Evolutionary conservation across 1,140 invertebrate species (phyloP).

Genomic region (Leptinotarsa defecta): DNA sequence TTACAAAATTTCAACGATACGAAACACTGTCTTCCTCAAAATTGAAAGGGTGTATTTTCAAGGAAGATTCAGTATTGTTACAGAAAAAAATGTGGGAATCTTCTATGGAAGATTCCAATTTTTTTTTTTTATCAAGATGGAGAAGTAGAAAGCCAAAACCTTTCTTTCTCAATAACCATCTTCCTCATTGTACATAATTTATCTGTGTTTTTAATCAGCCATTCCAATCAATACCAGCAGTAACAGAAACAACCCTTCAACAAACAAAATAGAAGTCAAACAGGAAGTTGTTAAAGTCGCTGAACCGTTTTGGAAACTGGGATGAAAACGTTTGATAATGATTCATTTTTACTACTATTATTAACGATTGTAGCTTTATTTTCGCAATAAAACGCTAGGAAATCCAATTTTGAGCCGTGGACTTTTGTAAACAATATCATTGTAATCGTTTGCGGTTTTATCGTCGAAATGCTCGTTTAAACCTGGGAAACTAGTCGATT

Average conservation of each 20-base stretch:
- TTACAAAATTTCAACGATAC: too few relatives aligned
- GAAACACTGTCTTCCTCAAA: too few relatives aligned
- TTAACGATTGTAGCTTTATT: constrained; percentile 7
- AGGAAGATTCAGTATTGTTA: too few relatives aligned
- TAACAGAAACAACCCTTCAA: neutral
- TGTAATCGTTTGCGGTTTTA: constrained; percentile 11
- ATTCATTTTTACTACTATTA: neutral
- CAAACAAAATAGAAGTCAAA: neutral
- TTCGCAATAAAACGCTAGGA: constrained; percentile 10
- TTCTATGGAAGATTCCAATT: too few relatives aligned
- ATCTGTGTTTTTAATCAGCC: too few relatives aligned
- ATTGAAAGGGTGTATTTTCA: too few relatives aligned
- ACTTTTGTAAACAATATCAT: constrained; percentile 15
- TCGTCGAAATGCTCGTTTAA: neutral
- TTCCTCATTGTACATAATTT: too few relatives aligned
- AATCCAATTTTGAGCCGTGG: constrained; percentile 18
- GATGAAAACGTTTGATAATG: constrained; percentile 4
- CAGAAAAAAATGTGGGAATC: too few relatives aligned
- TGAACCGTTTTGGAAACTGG: constrained; percentile 4
- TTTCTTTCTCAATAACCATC: too few relatives aligned
- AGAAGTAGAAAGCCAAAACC: too few relatives aligned
- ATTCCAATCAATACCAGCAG: neutral
- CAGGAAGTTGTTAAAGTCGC: constrained; percentile 2
- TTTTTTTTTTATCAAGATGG: too few relatives aligned
- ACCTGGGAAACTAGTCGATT: constrained; percentile 15